These are phyloP conservation scores for Plebejus anna DNA, from an alignment of 2,888 invertebrate genomes.

Conservation along the genomic window DNA sequence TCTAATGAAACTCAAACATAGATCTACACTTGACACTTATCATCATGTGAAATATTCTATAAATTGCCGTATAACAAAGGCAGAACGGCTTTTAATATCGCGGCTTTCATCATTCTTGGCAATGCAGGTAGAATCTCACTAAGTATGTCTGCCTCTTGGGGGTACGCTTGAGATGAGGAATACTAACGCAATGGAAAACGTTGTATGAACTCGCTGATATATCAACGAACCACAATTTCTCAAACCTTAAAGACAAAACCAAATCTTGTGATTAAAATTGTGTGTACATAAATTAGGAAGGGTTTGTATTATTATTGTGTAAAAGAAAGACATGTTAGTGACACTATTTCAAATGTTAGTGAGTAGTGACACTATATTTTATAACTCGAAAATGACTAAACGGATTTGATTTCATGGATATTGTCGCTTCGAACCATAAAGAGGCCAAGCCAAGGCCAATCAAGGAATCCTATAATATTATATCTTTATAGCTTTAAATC, in stretches of 20 bases:
- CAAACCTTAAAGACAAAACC: not conserved
- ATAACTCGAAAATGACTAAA: no score
- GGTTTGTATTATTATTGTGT: no score
- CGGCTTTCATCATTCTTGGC: conserved; percentile 4
- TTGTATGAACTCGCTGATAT: not conserved
- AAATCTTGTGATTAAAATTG: not conserved
- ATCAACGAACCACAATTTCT: not conserved
- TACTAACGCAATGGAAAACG: not conserved
- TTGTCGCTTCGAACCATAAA: no score
- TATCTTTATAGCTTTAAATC: no score
- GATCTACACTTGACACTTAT: conserved; percentile 4
- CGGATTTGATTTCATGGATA: no score
- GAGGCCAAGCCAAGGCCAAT: no score
- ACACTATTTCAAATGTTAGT: no score
- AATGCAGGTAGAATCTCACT: conserved; percentile 6
- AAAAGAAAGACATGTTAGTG: no score
- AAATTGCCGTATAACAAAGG: not conserved
- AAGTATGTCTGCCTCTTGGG: conserved; percentile 9
- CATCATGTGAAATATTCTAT: not conserved
- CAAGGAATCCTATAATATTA: no score
- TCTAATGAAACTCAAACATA: conserved; percentile 1
- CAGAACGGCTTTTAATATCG: conserved; percentile 7
- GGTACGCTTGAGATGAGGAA: not conserved
- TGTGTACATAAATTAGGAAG: no score
- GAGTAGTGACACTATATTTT: no score